Conservation (phyloP, 1,140 invertebrate species). For the Paraescarpia echinospica region DNA sequence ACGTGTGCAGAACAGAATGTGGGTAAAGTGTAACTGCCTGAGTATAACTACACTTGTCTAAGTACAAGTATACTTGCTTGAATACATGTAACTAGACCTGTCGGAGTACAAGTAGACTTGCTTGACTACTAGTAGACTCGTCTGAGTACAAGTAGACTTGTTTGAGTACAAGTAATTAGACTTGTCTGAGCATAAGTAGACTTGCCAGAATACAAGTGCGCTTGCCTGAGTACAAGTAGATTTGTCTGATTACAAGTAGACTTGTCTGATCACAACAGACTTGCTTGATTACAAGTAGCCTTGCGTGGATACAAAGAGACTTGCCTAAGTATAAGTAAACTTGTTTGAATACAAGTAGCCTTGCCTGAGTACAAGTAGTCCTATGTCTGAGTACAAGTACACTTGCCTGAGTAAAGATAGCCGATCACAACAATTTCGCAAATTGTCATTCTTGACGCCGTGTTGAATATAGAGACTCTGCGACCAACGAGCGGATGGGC, state of each 20-base stretch:
- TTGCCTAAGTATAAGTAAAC: no score
- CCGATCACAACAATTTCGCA: neutral
- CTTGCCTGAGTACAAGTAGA: neutral
- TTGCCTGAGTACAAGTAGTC: no score
- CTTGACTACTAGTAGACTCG: neutral
- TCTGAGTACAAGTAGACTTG: neutral
- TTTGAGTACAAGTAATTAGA: neutral
- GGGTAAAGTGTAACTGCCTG: neutral
- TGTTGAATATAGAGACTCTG: neutral
- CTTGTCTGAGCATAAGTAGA: neutral
- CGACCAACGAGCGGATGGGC: neutral
- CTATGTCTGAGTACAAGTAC: neutral
- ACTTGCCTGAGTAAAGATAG: neutral
- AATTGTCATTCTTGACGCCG: neutral
- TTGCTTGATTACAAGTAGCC: no score
- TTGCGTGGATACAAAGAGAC: no score
- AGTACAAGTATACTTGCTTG: neutral
- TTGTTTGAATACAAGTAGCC: no score
- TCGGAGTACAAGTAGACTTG: no score
- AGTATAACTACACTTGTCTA: neutral
- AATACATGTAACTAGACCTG: no score
- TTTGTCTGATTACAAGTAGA: neutral
- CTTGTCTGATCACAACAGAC: no score
- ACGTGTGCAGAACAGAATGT: neutral
- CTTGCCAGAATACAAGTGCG: no score